These are phyloP conservation scores for Clostera curtula DNA, from an alignment of 2,888 invertebrate species.

Conservation along the genomic window DNA sequence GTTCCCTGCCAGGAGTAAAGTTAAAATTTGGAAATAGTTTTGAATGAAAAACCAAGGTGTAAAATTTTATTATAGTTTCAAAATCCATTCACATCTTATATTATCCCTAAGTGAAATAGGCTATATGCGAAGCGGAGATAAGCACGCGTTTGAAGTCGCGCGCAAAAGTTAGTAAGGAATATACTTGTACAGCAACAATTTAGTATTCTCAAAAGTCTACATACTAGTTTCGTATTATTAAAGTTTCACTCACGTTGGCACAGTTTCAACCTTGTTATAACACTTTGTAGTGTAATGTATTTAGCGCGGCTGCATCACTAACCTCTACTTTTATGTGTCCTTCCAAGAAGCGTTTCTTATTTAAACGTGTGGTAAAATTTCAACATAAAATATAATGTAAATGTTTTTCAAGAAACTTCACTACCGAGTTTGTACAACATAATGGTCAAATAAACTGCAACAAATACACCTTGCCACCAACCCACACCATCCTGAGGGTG, in stretches of 20 bases:
- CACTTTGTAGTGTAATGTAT: constrained; percentile 24
- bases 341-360: constrained; percentile 4
- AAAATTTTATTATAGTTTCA: no score
- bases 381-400: neutral
- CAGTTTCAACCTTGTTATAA: constrained; percentile 13
- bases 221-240: constrained; percentile 29
- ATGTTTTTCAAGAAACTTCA: neutral
- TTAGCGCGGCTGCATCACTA: constrained; percentile 26
- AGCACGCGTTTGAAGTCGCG: no score
- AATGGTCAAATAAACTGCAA: neutral
- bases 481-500: no score
- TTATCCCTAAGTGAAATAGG: no score
- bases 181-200: constrained; percentile 40
- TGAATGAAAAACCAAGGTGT: no score
- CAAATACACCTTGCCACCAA: no score
- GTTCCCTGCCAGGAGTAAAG: no score
- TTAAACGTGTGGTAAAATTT: constrained; percentile 1
- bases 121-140: no score
- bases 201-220: constrained; percentile 24
- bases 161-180: no score
- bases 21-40: no score
- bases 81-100: no score
- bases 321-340: constrained; percentile 18
- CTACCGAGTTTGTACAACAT: constrained; percentile 2
- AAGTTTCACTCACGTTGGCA: constrained; percentile 25